Percentiles rank a stretch among this genome's conserved stretches.
Conservation (phyloP, 2,113 vertebrate species). For the Lates calcarifer region DNA sequence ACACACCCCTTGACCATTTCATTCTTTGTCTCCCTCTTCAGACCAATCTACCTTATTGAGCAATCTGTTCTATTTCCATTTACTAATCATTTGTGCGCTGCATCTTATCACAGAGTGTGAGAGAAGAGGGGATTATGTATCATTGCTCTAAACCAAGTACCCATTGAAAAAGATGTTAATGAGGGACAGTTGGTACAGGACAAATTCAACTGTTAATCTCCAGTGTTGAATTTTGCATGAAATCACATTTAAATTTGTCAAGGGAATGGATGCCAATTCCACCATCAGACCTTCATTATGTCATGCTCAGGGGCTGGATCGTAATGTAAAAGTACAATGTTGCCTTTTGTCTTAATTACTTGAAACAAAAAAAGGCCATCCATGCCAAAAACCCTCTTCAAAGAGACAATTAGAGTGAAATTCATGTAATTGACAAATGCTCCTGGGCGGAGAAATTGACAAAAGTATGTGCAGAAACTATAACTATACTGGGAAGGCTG, state of each 20-base stretch:
- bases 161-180: slow-evolving; percentile 42
- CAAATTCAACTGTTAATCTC: slow-evolving; percentile 44
- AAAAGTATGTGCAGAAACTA: slow-evolving; percentile 16
- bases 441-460: slow-evolving; percentile 7
- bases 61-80: slow-evolving; percentile 22
- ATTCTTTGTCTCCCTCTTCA: slow-evolving; percentile 3
- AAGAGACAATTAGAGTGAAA: slow-evolving; percentile 14
- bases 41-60: slow-evolving; percentile 15
- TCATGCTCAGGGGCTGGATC: neutral
- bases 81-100: slow-evolving; percentile 14
- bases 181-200: slow-evolving; percentile 37
- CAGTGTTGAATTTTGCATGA: slow-evolving; percentile 43
- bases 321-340: slow-evolving; percentile 3
- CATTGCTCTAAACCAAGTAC: slow-evolving; percentile 25
- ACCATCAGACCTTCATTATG: slow-evolving; percentile 13
- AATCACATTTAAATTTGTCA: slow-evolving; percentile 48
- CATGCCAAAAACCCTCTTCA: neutral
- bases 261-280: slow-evolving; percentile 36
- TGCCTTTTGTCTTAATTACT: slow-evolving; percentile 17
- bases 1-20: neutral
- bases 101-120: slow-evolving; percentile 11
- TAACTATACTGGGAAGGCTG: slow-evolving; percentile 22
- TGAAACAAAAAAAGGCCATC: neutral
- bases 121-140: slow-evolving; percentile 32
- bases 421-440: slow-evolving; percentile 11